Percentiles rank a stretch among this genome's conserved stretches.
phyloP scores from a whole-genome alignment of 2,888 invertebrate genomes.

The Eudemis profundana region DNA sequence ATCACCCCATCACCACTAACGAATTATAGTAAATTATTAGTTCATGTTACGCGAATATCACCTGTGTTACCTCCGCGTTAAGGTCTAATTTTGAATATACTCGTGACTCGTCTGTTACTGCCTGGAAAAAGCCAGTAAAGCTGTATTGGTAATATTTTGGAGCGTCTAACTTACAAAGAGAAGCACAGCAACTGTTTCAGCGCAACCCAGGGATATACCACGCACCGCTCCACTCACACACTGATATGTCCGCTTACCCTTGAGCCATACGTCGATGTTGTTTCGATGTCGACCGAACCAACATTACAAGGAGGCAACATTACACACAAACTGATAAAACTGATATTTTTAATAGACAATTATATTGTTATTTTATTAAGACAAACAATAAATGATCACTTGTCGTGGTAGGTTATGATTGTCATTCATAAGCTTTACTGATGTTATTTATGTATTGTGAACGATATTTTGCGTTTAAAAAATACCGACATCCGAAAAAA shows the following conservation, averaged over 20 bases:
- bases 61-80: background rate
- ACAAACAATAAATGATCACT: no score
- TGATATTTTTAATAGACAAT: background rate
- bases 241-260: slow-evolving; percentile 43
- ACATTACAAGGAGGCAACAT: slow-evolving; percentile 5
- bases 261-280: slow-evolving; percentile 22
- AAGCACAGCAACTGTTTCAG: slow-evolving; percentile 28
- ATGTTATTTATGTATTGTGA: no score
- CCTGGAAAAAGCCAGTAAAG: background rate
- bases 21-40: no score
- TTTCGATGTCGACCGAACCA: slow-evolving; percentile 28
- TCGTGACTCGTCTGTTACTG: background rate
- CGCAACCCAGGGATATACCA: slow-evolving; percentile 69
- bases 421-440: no score
- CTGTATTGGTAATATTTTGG: slow-evolving; percentile 9
- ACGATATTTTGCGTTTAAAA: no score
- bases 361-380: no score
- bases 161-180: slow-evolving; percentile 26
- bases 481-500: no score
- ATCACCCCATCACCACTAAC: background rate
- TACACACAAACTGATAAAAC: background rate
- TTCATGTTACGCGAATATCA: background rate
- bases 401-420: no score
- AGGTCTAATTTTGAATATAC: background rate
- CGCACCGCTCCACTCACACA: slow-evolving; percentile 54